Conservation (phyloP, 2,797 vertebrate genomes). For the Leontopithecus rosalia region DNA sequence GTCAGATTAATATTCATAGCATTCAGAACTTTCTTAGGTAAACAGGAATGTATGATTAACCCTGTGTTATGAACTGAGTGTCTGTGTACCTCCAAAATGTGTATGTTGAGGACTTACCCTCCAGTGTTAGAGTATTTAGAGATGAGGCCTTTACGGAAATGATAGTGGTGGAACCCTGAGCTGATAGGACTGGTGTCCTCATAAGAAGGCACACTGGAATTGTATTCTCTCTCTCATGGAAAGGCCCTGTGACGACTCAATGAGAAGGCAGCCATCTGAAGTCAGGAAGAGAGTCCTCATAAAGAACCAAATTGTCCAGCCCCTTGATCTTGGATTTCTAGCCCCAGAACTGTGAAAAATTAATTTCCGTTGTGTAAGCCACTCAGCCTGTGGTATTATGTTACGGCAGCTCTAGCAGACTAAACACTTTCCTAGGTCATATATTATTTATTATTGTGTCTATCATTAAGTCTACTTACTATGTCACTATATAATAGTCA, state of each 20-base stretch:
- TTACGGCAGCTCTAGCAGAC: neutral
- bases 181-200: neutral
- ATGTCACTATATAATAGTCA: neutral
- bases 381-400: neutral
- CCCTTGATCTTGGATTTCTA: neutral
- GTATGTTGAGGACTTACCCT: neutral
- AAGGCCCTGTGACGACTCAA: neutral
- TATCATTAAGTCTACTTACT: neutral
- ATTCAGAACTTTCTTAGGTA: neutral
- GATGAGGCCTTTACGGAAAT: neutral
- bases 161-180: neutral
- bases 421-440: neutral
- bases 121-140: neutral
- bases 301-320: neutral
- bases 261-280: neutral
- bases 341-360: neutral
- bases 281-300: neutral
- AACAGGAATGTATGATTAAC: neutral
- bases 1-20: no score
- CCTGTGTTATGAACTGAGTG: no score
- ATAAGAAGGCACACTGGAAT: neutral
- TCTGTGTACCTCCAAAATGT: fast-evolving
- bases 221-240: neutral
- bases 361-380: neutral
- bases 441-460: neutral